Base-by-base conservation (phyloP, 1,140 invertebrate species). In the Venturia canescens region DNA sequence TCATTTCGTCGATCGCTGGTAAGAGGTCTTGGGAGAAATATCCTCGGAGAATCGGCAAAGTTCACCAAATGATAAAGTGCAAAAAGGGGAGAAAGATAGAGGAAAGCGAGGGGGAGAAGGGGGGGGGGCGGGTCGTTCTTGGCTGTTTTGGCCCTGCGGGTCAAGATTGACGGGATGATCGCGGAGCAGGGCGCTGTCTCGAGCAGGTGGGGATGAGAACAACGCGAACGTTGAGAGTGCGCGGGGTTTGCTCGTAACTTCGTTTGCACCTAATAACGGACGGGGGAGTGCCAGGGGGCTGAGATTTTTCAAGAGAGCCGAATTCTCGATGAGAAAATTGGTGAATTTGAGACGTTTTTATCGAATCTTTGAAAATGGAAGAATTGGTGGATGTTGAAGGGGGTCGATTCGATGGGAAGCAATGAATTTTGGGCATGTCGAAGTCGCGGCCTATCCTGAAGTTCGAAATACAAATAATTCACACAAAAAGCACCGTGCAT, bases 221-320 rank as follows among this genome's bases (percentile, higher is more conserved):
- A 69, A 69, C 27, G 27, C n/a, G 66, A 21, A 26, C 15, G 48
- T 29, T 74, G n/a, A 48, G 21, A 15, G 13, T 34, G 15, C 1
- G 18, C 31, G 78, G 13, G 48, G 26, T 79, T 79, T 79, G 18
- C 60, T 48, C 77, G 67, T 82, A 82, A 82, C 80, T 82, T 82
- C 76, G 77, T 82, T 82, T 82, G 76, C 80, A 71, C 75, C 78
- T 72, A 79, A 82, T 82, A 82, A 63, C 74, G 74, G 29, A n/a
- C 53, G 53, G 74, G 23, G 60, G 9, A 26, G 67, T 48, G 70
- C 2, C 5, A 18, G 38, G 13, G 70, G 48, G 5, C n/a, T 57
- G 71, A 27, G 16, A 75, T 16, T 4, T 57, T 75, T 48, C 44
- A 15, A 27, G 71, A 21, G 48, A 27, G 23, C 13, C 9, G 27